Base-by-base conservation (phyloP, 2,113 vertebrate genomes). In the Pagrus major region DNA sequence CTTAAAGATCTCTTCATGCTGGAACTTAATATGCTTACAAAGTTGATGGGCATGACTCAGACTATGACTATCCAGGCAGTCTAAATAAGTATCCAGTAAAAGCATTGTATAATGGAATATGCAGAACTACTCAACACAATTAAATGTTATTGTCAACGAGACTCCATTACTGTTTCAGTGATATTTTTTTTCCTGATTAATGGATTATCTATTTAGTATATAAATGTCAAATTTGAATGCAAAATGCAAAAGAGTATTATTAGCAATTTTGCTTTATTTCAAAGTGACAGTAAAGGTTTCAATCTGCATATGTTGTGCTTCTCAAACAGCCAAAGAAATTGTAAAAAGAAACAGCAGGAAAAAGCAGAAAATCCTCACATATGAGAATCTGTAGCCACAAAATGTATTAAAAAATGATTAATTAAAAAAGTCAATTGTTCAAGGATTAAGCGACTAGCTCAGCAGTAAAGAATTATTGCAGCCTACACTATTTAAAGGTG, bases 1-100 rank as follows among this genome's bases (percentile, higher is more conserved):
- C 46, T 11, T 42, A 39, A 65, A 54, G n/a, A 71, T 46, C 39
- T 60, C 21, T 68, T 77, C 31, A 73, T 3, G 37, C n/a, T 12
- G 41, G 41, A 42, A 44, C 18, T 23, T 29, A 23, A 3, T 52
- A 31, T 12, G 42, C 6, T 29, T 23, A 41, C 9, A 14, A 35
- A 60, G 18, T 9, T n/a, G 6, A 25, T 25, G 41, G 23, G 18
- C 14, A 46, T 27, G 39, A 20, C 9, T 27, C 33, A 25, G 12
- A 21, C 14, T 3, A 1, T 18, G 12, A 33, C 54, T 20, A 18
- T 33, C 9, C 23, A 20, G 46, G n/a, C 15, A 35, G 29, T 20
- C 5, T 37, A 31, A 59, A 47, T 47, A 37, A 2, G 9, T n/a
- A 7, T 25, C 21, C 29, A 44, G 46, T 31, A 11, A 49, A 49